Base-by-base conservation (phyloP, 2,113 vertebrate genomes). In the Bos javanicus region DNA sequence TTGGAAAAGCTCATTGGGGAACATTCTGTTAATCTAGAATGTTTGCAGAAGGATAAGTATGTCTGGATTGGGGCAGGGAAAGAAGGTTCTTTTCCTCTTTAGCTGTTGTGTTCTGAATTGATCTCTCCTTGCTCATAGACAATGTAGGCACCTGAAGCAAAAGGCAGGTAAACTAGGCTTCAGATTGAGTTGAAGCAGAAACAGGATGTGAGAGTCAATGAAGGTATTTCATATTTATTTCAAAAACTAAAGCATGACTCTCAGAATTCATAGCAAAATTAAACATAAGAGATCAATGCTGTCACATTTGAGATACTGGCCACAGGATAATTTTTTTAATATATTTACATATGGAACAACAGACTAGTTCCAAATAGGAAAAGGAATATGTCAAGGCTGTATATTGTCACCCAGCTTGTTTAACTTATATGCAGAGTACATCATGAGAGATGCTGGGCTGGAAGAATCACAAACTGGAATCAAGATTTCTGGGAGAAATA, bases 21-120 rank as follows among this genome's bases (percentile, higher is more conserved):
- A 56, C 0, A 30, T 67, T 89, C 90, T 88, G 19, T 64, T 30
- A 85, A 64, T 48, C 16, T 56, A 64, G 13, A 89, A 52, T 5
- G 10, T 95, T 56, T 50, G 19, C 30, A 43, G 26, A 90, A 87
- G 71, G 1, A 67, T 8, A 83, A 62, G 23, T 48, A 30, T 26
- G 3, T 87, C 36, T 78, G 11, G 19, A 52, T 26, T 30, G 5
- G 19, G 6, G 4, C 1, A 2, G 14, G 14, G 6, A 3, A 4
- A 28, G 8, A 12, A 28, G 21, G 4, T 56, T 54, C 14, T 43
- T 43, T 80, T 90, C 71, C 7, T 71, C 33, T 25, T 84, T 90
- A 30, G 6, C 46, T 87, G 4, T 0, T 50, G 10, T 67, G 14
- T 50, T 90, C 28, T 81, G 9, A 5, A 54, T 56, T 80, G 33